Percentiles rank a stretch among this genome's conserved stretches.
Conservation (phyloP, 2,888 invertebrate species). For the Netelia fuscicornis region DNA sequence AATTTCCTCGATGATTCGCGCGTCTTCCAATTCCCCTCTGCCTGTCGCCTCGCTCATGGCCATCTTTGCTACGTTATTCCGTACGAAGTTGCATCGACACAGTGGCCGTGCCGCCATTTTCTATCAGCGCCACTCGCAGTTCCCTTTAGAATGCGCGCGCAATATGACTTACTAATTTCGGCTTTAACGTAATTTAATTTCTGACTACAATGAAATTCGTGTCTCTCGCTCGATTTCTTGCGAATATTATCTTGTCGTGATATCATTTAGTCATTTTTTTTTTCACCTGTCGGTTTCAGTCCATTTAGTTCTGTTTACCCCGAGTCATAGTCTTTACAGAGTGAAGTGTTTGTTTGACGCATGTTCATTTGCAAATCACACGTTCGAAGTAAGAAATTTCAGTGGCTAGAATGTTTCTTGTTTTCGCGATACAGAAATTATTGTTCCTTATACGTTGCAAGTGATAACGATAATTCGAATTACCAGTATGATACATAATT, state of each 20-base stretch:
- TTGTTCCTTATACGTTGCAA: not conserved
- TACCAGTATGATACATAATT: not conserved
- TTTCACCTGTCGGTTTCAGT: no score
- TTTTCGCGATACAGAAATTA: not conserved
- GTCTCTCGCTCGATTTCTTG: no score
- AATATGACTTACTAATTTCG: constrained; percentile 20
- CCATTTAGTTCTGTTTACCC: no score
- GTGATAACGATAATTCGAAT: not conserved
- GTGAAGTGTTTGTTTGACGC: no score
- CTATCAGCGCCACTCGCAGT: constrained; percentile 12
- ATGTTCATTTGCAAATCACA: no score
- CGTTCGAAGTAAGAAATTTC: no score
- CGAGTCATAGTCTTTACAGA: no score
- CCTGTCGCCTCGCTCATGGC: constrained; percentile 33
- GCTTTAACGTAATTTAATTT: not conserved
- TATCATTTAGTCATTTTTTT: no score
- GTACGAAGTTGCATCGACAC: not conserved
- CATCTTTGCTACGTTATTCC: constrained; percentile 35
- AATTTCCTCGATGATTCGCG: constrained; percentile 28
- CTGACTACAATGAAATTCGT: not conserved
- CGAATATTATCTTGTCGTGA: no score
- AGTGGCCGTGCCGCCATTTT: constrained; percentile 33
- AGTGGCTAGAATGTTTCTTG: not conserved
- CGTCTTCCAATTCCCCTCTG: constrained; percentile 24
- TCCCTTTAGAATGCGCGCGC: constrained; percentile 62